These are phyloP conservation scores for Nesidiocoris tenuis DNA, from an alignment of 2,888 invertebrate genomes.

Conservation along the genomic window DNA sequence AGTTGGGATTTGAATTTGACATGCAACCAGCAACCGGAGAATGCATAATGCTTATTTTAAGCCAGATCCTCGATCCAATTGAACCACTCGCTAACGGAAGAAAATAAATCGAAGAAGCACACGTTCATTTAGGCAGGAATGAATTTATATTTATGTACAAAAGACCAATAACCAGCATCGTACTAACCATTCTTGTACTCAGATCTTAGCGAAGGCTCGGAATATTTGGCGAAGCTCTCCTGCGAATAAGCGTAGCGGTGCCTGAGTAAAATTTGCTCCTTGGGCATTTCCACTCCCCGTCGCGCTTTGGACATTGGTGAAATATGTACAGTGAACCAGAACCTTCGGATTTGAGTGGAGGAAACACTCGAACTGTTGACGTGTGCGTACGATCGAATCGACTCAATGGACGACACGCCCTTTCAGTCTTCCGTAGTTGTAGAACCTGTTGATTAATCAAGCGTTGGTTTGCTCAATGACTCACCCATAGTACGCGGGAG, in stretches of 20 bases:
- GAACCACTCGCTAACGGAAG: too few relatives aligned
- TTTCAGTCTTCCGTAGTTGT: background rate
- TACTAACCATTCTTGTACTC: conserved; percentile 43
- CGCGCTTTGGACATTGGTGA: conserved; percentile 31
- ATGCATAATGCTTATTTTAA: too few relatives aligned
- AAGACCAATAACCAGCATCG: too few relatives aligned
- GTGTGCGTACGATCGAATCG: conserved; percentile 24
- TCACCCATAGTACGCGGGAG: conserved; percentile 31
- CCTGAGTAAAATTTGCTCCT: conserved; percentile 38
- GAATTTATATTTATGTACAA: too few relatives aligned
- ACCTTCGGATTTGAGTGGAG: background rate
- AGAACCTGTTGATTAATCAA: conserved; percentile 38
- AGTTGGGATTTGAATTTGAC: too few relatives aligned
- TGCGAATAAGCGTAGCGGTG: conserved; percentile 40
- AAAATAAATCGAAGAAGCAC: too few relatives aligned
- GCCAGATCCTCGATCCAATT: too few relatives aligned
- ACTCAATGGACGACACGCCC: conserved; percentile 25
- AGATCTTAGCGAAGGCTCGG: conserved; percentile 36
- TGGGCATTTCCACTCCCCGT: conserved; percentile 34
- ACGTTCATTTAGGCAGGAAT: too few relatives aligned
- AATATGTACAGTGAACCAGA: conserved; percentile 1
- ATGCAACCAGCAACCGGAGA: too few relatives aligned
- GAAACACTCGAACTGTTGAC: conserved; percentile 23
- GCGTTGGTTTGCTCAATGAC: conserved; percentile 31
- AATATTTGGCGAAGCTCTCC: conserved; percentile 41